These are phyloP conservation scores for Casuarius casuarius DNA, from an alignment of 2,113 vertebrate species.

Conservation along the genomic window DNA sequence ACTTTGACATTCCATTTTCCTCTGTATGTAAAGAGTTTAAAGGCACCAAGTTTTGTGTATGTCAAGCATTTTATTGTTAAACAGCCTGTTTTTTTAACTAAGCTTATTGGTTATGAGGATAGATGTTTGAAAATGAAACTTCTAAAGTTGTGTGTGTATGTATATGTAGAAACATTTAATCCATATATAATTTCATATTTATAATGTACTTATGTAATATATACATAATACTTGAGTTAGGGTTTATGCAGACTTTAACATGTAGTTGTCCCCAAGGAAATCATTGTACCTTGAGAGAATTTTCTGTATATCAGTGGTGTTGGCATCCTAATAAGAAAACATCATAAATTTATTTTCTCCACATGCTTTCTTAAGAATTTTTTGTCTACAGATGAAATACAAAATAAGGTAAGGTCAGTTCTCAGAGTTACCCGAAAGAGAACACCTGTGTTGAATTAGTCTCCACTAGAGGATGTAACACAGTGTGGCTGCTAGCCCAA, in stretches of 20 bases:
- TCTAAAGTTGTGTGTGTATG: accelerated
- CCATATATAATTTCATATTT: neutral
- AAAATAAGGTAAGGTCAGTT: neutral
- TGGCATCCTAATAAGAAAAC: neutral
- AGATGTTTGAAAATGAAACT: neutral
- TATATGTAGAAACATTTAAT: neutral
- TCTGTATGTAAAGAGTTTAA: neutral
- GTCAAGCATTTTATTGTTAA: neutral
- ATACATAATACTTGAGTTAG: neutral
- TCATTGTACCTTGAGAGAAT: neutral
- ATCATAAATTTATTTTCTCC: neutral
- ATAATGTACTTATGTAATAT: neutral
- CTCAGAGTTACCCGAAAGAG: neutral
- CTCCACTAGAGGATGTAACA: neutral
- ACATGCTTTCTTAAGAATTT: neutral
- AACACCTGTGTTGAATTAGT: neutral
- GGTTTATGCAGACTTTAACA: neutral
- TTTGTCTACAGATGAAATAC: neutral
- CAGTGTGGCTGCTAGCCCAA: neutral
- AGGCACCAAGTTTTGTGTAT: neutral
- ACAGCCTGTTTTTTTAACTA: neutral
- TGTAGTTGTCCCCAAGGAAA: neutral
- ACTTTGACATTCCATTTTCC: neutral
- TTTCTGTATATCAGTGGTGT: neutral
- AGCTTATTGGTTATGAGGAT: neutral